Percentiles rank a stretch among this genome's conserved stretches.
Evolutionary conservation across 2,888 invertebrate species (phyloP).

Genomic region (Eulithis testata): DNA sequence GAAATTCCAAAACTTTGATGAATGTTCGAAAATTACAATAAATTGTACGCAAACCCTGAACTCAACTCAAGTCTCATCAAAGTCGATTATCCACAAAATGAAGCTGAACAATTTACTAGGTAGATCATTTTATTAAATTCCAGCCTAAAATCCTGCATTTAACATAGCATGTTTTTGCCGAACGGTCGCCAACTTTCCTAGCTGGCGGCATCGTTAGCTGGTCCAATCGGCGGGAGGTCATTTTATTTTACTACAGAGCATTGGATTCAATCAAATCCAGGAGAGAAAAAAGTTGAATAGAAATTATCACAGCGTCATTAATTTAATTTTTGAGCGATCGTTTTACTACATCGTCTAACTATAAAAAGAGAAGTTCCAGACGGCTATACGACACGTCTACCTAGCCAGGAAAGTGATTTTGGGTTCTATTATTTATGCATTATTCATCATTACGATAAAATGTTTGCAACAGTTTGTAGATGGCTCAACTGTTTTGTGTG

Average conservation of each 20-base stretch:
- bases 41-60: constrained; percentile 4
- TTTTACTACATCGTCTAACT: constrained; percentile 58
- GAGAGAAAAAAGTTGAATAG: constrained; percentile 58
- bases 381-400: too few relatives aligned
- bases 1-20: constrained; percentile 16
- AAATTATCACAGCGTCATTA: constrained; percentile 53
- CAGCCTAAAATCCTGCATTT: not conserved
- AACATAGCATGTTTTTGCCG: constrained; percentile 20
- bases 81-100: not conserved
- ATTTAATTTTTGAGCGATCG: constrained; percentile 60
- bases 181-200: constrained; percentile 28
- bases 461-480: too few relatives aligned
- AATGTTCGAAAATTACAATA: constrained; percentile 18
- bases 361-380: not conserved
- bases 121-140: constrained; percentile 8
- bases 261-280: constrained; percentile 56
- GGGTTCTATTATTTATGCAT: too few relatives aligned
- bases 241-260: constrained; percentile 43
- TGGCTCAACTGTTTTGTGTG: too few relatives aligned
- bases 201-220: constrained; percentile 36
- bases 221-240: constrained; percentile 34
- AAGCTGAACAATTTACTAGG: not conserved
- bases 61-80: not conserved
- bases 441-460: too few relatives aligned
- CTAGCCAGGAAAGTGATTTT: constrained; percentile 1